Base-by-base conservation (phyloP, 2,113 vertebrate species). In the Oophaga pumilio region DNA sequence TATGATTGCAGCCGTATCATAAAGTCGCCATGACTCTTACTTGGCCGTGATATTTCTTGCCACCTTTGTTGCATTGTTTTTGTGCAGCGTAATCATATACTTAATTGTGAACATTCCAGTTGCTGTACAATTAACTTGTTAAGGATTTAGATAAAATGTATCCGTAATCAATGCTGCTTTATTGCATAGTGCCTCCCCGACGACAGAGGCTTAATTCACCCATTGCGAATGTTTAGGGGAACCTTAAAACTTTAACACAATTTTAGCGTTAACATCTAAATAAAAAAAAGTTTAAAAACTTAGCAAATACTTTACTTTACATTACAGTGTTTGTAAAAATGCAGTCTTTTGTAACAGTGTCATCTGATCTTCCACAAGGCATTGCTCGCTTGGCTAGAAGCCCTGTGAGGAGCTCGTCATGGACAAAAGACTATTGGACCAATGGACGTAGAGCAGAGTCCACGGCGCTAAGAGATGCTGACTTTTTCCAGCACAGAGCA, bases 111-210 rank as follows among this genome's bases (percentile, higher is more conserved):
- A 82, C 64, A 43, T 76, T 64, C 79, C 79, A 83, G 22, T 59
- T 53, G 66, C 15, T 52, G 53, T 73, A 24, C 66, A 26, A 49
- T 43, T 10, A 26, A 52, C 71, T 82, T 64, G 56, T 79, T 64
- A 56, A 76, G 68, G n/a, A 76, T 74, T 59, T 82, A 69, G 66
- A 62, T 60, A 74, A 26, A 83, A 82, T 82, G 74, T 50, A 83
- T 76, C 69, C 69, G 76, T 83, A 87, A 87, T 87, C 79, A 82
- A 68, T 86, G 80, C 50, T 26, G 8, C 66, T 66, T 87, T 80
- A 73, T 59, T 62, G 52, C 68, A 66, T 43, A 71, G 64, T 24
- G 50, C 7, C 82, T 84, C 71, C 78, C 76, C 43, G 52, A 73
- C 76, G 85, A 10, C 57, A 9, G 52, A 8, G 64, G 69, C 77